Evolutionary conservation across 2,888 invertebrate genomes (phyloP).

Genomic region (Dasysyrphus albostriatus): DNA sequence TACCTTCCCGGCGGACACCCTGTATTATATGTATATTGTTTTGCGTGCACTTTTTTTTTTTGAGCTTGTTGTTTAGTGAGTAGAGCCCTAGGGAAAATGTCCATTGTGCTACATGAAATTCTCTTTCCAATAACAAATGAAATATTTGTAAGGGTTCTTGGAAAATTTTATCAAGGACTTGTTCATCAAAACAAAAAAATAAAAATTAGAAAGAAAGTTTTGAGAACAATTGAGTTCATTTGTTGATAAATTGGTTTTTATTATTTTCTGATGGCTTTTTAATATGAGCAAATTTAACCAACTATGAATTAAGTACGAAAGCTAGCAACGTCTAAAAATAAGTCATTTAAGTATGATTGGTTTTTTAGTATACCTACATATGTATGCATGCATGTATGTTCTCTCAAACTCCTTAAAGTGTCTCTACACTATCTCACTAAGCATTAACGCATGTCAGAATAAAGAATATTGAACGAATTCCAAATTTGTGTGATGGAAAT

Average conservation of each 20-base stretch:
- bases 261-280: not conserved
- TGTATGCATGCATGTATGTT: no score
- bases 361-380: no score
- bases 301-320: not conserved
- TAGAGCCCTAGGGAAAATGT: not conserved
- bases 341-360: no score
- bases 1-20: no score
- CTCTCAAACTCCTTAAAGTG: no score
- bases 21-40: not conserved
- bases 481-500: no score
- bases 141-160: not conserved
- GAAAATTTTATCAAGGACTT: not conserved
- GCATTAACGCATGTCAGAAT: no score
- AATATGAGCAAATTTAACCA: not conserved
- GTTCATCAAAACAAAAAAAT: not conserved
- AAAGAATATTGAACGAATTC: no score
- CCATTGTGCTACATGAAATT: not conserved
- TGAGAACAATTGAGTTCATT: not conserved
- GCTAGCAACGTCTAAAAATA: no score
- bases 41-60: not conserved
- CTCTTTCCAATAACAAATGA: conserved; percentile 1
- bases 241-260: conserved; percentile 1
- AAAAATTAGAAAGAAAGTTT: not conserved
- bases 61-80: not conserved
- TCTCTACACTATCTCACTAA: no score